phyloP scores from a whole-genome alignment of 2,113 vertebrate genomes.

The Butastur rufipennis region DNA sequence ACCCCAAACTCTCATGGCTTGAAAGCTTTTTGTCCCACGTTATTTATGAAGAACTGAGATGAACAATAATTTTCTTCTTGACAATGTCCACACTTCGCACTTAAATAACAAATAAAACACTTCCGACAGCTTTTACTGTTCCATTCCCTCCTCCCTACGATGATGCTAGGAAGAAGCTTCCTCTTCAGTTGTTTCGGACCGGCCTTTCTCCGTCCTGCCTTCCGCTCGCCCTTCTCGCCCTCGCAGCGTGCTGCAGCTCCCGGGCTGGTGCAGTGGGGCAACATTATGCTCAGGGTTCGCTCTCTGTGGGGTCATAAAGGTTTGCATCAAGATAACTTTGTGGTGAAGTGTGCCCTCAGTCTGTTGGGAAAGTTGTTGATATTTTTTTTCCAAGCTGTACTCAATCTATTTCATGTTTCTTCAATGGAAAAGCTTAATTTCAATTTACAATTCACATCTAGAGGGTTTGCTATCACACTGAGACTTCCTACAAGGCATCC shows the following conservation, averaged over 20 bases:
- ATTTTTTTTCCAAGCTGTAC: neutral
- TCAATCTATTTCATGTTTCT: neutral
- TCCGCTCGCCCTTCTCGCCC: neutral
- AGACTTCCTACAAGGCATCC: slow-evolving; percentile 36
- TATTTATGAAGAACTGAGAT: neutral
- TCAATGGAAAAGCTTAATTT: slow-evolving; percentile 26
- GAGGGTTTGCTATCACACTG: neutral
- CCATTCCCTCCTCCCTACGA: neutral
- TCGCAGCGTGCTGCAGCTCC: rapidly evolving
- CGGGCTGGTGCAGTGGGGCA: neutral
- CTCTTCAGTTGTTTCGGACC: neutral
- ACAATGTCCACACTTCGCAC: too few relatives aligned
- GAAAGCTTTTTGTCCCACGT: neutral
- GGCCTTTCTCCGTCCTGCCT: neutral
- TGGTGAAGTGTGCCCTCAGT: neutral
- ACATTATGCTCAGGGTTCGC: rapidly evolving
- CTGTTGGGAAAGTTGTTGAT: neutral
- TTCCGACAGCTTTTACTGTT: neutral
- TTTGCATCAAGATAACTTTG: neutral
- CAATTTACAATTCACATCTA: slow-evolving; percentile 8
- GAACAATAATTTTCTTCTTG: neutral
- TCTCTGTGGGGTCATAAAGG: neutral
- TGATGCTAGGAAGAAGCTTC: neutral
- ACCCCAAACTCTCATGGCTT: neutral
- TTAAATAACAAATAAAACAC: neutral